Evolutionary conservation across 2,797 vertebrate species (phyloP).

Genomic region (Characodon lateralis): DNA sequence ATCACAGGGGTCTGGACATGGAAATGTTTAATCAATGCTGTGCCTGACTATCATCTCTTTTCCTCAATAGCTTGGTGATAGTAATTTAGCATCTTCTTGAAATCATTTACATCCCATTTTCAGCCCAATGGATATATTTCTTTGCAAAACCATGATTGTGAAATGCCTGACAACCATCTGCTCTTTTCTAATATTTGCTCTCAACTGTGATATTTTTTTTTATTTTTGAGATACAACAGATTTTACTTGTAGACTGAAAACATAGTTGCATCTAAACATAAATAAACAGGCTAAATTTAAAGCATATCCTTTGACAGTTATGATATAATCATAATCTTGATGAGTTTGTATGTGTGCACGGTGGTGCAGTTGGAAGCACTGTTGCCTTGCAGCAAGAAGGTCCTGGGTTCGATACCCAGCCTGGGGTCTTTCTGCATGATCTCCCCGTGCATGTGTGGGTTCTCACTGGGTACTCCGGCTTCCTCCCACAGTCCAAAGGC

Average conservation of each 20-base stretch:
- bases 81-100: neutral
- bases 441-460: no score
- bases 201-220: slow-evolving; percentile 9
- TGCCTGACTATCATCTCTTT: slow-evolving; percentile 11
- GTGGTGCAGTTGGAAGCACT: no score
- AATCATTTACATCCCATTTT: slow-evolving; percentile 4
- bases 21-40: slow-evolving; percentile 39
- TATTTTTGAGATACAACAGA: neutral
- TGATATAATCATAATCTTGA: neutral
- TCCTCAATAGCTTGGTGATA: slow-evolving; percentile 3
- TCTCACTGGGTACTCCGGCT: no score
- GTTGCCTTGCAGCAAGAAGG: no score
- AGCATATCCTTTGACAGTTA: neutral
- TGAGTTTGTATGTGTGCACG: no score
- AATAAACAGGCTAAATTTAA: neutral
- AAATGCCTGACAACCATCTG: neutral
- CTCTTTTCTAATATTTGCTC: neutral
- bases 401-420: no score
- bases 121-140: neutral
- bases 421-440: no score
- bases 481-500: no score
- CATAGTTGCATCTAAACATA: neutral
- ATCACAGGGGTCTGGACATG: slow-evolving; percentile 37
- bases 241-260: neutral
- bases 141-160: neutral